Percentiles rank a stretch among this genome's conserved stretches.
phyloP scores from a whole-genome alignment of 2,888 invertebrate species.

The Drosophila falleni region DNA sequence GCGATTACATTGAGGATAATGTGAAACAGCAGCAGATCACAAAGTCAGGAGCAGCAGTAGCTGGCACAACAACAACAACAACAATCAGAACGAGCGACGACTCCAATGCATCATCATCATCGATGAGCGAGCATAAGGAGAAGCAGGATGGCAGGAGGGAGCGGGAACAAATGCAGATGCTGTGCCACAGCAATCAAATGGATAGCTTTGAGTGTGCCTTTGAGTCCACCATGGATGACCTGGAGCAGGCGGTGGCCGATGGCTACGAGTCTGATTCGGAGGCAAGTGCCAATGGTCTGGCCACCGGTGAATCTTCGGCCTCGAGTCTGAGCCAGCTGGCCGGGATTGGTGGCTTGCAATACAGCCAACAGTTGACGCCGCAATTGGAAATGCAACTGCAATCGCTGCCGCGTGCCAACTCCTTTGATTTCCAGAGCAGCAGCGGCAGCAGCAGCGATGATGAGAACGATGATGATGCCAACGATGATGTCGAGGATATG shows the following conservation, averaged over 20 bases:
- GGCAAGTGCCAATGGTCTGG: constrained; percentile 68
- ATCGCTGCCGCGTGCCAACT: constrained; percentile 66
- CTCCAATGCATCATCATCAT: constrained; percentile 41
- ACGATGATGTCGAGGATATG: constrained; percentile 46
- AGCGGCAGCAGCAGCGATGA: constrained; percentile 73
- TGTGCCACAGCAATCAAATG: constrained; percentile 50
- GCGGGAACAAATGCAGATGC: constrained; percentile 10
- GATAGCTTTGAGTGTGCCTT: constrained; percentile 84
- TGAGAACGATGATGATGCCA: constrained; percentile 59
- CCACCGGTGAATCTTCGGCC: constrained; percentile 55
- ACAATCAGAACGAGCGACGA: constrained; percentile 16
- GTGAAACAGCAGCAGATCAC: constrained; percentile 65
- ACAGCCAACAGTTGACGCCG: constrained; percentile 59
- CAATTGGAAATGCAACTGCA: constrained; percentile 52
- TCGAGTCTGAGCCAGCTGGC: constrained; percentile 57
- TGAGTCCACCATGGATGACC: constrained; percentile 84
- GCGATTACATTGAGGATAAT: constrained; percentile 75
- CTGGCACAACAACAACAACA: constrained; percentile 21
- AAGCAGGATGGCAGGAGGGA: constrained; percentile 53
- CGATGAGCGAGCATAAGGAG: constrained; percentile 60
- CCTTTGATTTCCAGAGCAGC: constrained; percentile 81
- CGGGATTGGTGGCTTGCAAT: constrained; percentile 58
- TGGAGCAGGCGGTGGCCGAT: constrained; percentile 80
- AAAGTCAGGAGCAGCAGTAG: constrained; percentile 24
- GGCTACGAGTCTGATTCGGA: constrained; percentile 84